A percentile compares a stretch with the other conserved stretches of the same genome.
phyloP scores from a whole-genome alignment of 2,888 invertebrate genomes.

The Quadroppia sp. region DNA sequence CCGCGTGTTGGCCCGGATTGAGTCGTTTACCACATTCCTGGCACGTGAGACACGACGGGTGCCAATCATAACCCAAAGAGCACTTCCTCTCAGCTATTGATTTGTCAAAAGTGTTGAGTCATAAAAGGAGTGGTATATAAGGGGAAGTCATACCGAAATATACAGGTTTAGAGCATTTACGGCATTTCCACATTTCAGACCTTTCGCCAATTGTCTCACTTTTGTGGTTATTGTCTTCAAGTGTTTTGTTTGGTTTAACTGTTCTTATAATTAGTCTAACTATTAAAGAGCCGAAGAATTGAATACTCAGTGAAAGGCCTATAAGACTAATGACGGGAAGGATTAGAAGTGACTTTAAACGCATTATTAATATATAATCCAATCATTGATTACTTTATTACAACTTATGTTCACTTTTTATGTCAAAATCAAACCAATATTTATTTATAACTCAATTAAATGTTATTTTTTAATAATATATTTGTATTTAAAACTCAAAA shows the following conservation, averaged over 20 bases:
- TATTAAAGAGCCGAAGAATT: conserved; percentile 1
- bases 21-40: conserved; percentile 75
- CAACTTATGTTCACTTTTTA: background rate
- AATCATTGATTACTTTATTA: background rate
- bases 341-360: conserved; percentile 23
- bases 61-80: conserved; percentile 80
- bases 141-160: conserved; percentile 63
- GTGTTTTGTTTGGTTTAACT: background rate
- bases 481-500: background rate
- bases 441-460: background rate
- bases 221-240: background rate
- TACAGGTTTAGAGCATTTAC: conserved; percentile 74
- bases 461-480: background rate
- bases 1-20: conserved; percentile 78
- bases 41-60: conserved; percentile 75
- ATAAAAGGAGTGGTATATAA: background rate
- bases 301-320: conserved; percentile 14
- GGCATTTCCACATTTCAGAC: conserved; percentile 69
- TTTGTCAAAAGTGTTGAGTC: background rate
- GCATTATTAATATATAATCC: conserved; percentile 7
- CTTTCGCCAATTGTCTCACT: background rate
- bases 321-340: conserved; percentile 22
- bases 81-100: conserved; percentile 72
- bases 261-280: background rate
- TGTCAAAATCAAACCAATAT: background rate